phyloP scores from a whole-genome alignment of 2,888 invertebrate species.

The Lasioglossum vierecki region DNA sequence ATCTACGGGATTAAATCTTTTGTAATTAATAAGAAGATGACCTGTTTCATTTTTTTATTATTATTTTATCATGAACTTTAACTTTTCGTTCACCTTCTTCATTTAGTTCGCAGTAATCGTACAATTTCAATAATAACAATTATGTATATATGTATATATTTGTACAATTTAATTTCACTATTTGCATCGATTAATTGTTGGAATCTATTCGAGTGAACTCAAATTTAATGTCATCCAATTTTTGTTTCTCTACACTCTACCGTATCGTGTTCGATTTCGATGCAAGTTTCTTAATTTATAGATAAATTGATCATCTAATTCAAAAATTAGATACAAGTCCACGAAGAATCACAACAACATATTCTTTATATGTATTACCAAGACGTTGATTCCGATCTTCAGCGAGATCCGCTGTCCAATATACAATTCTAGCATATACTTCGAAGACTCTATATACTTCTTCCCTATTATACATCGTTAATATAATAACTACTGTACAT shows the following conservation, averaged over 20 bases:
- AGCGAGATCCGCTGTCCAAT: conserved; percentile 31
- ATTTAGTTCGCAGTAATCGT: conserved; percentile 27
- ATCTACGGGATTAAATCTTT: too few relatives aligned
- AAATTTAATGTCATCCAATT: neutral
- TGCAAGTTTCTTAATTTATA: conserved; percentile 26
- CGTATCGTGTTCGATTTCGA: conserved; percentile 27
- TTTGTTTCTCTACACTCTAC: conserved; percentile 6
- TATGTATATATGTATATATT: conserved; percentile 3
- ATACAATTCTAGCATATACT: conserved; percentile 49
- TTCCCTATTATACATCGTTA: conserved; percentile 31
- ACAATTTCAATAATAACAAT: conserved; percentile 15
- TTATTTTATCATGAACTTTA: neutral
- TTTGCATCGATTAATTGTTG: conserved; percentile 34
- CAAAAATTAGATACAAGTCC: conserved; percentile 26
- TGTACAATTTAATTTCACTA: conserved; percentile 29
- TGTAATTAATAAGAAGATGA: neutral
- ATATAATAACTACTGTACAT: conserved; percentile 44
- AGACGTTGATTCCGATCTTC: conserved; percentile 23
- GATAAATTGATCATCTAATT: conserved; percentile 30
- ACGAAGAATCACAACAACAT: conserved; percentile 38
- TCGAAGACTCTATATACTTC: conserved; percentile 8
- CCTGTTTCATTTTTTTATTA: neutral
- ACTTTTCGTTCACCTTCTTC: conserved; percentile 9
- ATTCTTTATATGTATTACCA: conserved; percentile 19
- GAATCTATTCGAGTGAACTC: conserved; percentile 14